A percentile compares a stretch with the other conserved stretches of the same genome.
phyloP scores from a whole-genome alignment of 2,797 vertebrate species.

The Astyanax mexicanus region DNA sequence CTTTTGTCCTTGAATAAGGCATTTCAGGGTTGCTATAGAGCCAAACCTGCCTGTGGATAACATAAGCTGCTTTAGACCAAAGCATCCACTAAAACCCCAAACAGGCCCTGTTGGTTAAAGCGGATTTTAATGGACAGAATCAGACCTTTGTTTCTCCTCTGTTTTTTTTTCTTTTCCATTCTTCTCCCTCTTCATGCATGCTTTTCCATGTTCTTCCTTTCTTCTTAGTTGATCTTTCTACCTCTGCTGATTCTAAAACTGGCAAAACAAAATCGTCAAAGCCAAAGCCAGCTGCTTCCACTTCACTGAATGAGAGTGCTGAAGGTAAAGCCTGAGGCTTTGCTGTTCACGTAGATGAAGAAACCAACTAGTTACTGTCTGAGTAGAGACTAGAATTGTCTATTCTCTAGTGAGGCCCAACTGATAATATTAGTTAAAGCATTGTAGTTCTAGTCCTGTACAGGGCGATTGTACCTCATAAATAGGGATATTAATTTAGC shows the following conservation, averaged over 20 bases:
- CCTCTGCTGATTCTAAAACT: conserved; percentile 82
- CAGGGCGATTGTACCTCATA: no score
- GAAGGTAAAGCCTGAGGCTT: conserved; percentile 72
- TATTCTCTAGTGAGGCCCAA: background rate
- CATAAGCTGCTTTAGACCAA: background rate
- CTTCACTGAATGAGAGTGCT: conserved; percentile 72
- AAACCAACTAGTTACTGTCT: background rate
- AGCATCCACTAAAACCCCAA: background rate
- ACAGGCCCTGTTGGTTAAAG: background rate
- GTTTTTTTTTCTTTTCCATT: conserved; percentile 12
- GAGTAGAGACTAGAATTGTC: background rate
- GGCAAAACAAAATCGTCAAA: conserved; percentile 77
- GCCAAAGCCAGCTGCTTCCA: conserved; percentile 72
- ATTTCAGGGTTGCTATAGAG: background rate
- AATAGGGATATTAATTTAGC: no score
- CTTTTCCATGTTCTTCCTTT: conserved; percentile 56
- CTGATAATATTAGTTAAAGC: background rate
- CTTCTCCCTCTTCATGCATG: conserved; percentile 35
- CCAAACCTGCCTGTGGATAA: background rate
- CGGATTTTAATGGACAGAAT: background rate
- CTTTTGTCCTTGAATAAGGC: background rate
- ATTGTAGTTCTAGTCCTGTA: no score
- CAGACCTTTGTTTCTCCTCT: background rate
- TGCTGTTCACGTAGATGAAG: background rate
- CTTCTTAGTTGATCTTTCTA: conserved; percentile 75